These are phyloP conservation scores for Sepiola atlantica DNA, from an alignment of 2,888 invertebrate species.

Conservation along the genomic window DNA sequence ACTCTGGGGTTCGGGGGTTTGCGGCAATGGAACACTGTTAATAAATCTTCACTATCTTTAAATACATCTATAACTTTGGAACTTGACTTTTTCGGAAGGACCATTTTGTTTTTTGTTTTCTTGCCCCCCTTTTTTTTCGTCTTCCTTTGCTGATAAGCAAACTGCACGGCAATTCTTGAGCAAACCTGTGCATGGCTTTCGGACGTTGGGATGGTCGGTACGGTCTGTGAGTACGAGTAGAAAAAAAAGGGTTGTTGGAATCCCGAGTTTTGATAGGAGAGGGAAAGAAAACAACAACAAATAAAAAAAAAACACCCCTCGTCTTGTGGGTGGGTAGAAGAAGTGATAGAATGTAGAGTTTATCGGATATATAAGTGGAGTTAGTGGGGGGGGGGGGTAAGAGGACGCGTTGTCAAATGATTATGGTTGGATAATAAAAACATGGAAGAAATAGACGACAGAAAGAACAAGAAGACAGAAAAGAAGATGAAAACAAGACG, in stretches of 20 bases:
- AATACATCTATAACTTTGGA: background rate
- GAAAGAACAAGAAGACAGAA: background rate
- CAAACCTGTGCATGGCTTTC: background rate
- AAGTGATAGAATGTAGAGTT: background rate
- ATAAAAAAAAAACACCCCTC: background rate
- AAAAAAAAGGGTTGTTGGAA: conserved; percentile 1
- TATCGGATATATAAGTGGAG: background rate
- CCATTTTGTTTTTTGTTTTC: background rate
- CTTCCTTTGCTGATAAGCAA: background rate
- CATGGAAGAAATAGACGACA: background rate
- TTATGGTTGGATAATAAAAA: background rate
- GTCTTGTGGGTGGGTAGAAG: background rate
- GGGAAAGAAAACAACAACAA: background rate
- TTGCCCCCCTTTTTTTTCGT: background rate
- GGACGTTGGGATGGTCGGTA: background rate
- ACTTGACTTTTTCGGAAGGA: background rate
- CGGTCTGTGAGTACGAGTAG: background rate
- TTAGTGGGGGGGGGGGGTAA: background rate
- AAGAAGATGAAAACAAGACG: no score
- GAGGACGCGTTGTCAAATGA: background rate
- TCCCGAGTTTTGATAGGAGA: background rate
- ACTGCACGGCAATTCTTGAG: background rate
- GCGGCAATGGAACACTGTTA: background rate
- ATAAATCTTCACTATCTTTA: conserved; percentile 8
- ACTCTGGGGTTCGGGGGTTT: background rate